Conservation (phyloP, 2,888 invertebrate genomes). For the Mesochorus sp. region DNA sequence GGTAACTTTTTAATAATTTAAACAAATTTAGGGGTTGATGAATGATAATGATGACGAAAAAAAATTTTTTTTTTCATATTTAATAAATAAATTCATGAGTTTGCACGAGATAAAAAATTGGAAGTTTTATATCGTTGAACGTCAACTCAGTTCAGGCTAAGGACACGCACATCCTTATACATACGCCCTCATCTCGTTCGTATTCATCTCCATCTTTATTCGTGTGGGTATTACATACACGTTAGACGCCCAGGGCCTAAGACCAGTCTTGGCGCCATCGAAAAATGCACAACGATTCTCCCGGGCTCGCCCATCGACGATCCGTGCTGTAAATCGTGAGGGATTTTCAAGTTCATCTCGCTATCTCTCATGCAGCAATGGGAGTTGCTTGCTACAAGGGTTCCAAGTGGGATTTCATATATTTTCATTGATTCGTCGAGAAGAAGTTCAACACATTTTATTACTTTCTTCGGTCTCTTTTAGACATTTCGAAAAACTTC, state of each 20-base stretch:
- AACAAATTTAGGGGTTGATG: no score
- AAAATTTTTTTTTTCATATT: not conserved
- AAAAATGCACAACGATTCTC: conserved; percentile 35
- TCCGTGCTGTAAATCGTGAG: conserved; percentile 34
- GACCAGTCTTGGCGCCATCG: conserved; percentile 53
- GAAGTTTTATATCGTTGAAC: conserved; percentile 20
- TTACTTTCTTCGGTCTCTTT: not conserved
- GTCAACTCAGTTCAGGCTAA: not conserved
- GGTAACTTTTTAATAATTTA: no score
- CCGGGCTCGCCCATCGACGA: conserved; percentile 3
- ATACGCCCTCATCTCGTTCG: conserved; percentile 14
- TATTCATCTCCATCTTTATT: not conserved
- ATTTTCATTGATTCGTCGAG: not conserved
- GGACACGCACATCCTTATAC: conserved; percentile 33
- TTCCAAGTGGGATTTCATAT: not conserved
- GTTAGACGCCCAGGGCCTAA: conserved; percentile 9
- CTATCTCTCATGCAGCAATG: conserved; percentile 7
- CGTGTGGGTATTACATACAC: conserved; percentile 27
- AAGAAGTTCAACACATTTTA: conserved; percentile 13
- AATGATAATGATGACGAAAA: not conserved
- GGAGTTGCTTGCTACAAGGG: conserved; percentile 1
- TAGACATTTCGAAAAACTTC: not conserved
- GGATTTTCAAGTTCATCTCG: conserved; percentile 20
- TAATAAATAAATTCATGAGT: not conserved
- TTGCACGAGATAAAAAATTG: conserved; percentile 9